phyloP scores from a whole-genome alignment of 1,140 invertebrate genomes.

The Magallana ariakensis region DNA sequence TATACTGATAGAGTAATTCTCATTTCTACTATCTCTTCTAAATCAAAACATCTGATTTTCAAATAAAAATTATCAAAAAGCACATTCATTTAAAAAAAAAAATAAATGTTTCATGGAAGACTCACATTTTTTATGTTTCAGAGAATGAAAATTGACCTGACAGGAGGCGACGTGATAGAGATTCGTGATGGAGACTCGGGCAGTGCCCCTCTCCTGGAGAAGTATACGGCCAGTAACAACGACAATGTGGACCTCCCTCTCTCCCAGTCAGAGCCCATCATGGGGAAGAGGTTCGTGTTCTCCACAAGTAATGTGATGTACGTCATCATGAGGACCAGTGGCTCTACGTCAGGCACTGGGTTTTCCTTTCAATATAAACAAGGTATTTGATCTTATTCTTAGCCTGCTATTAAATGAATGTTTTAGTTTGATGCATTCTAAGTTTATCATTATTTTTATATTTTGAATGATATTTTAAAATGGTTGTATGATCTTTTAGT shows the following conservation, averaged over 20 bases:
- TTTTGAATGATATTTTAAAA: too few species aligned
- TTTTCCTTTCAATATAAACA: slow-evolving; percentile 59
- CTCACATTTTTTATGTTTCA: background rate
- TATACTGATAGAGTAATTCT: too few species aligned
- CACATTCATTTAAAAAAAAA: too few species aligned
- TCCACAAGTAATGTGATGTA: slow-evolving; percentile 62
- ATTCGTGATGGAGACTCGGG: slow-evolving; percentile 60
- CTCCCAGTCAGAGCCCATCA: background rate
- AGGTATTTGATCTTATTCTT: slow-evolving; percentile 48
- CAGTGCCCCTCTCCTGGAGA: slow-evolving; percentile 47
- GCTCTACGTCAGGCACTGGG: slow-evolving; percentile 46
- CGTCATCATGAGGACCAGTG: slow-evolving; percentile 56
- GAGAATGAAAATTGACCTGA: slow-evolving; percentile 59
- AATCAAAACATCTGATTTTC: too few species aligned
- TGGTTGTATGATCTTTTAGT: too few species aligned
- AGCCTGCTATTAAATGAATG: too few species aligned
- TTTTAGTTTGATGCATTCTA: too few species aligned
- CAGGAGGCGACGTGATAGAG: slow-evolving; percentile 53
- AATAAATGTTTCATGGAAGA: too few species aligned
- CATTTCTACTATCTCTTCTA: too few species aligned
- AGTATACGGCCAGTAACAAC: slow-evolving; percentile 50
- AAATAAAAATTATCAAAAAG: too few species aligned
- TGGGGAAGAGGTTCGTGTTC: slow-evolving; percentile 52
- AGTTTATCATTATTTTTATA: too few species aligned
- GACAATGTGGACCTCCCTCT: slow-evolving; percentile 26